Evolutionary conservation across 2,113 vertebrate species (phyloP), one percentile per base, ranked within the genome.

Genomic region (Edolisoma coerulescens): DNA sequence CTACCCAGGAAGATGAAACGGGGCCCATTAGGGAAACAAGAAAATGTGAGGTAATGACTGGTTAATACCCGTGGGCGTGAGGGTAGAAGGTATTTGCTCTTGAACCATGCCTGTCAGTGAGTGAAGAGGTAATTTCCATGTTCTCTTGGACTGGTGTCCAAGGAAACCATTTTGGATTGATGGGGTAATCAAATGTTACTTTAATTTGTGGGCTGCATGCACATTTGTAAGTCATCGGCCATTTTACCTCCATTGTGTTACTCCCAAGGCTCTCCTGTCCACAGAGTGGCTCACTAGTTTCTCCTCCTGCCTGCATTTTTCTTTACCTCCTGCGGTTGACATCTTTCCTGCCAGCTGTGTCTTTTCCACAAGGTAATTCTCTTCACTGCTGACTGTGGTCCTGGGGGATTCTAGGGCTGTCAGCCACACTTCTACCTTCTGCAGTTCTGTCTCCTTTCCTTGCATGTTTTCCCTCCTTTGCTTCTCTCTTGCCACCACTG

Each of bases 321-420:
- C 93, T 94, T 87, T 94, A 71, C 97, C 96, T 91, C 96, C 96
- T 83, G 96, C 0, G 1, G 96, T 1, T 95, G 92, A 92, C 94
- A 93, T 95, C 84, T 89, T 92, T 83, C 81, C 85, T 88, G 87
- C 94, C 95, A 97, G 94, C 97, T 96, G 95, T 75, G 94, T 90
- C 94, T 96, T 94, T 96, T 96, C 87, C 1, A 0, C 88, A 63
- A 87, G 82, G 81, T 93, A 95, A 61, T 91, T 96, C 96, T 90
- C 81, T 92, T 92, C 88, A 30, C 81, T 94, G 96, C 96, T 97
- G 96, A 96, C 90, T 93, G 89, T 3, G 27, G 49, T 97, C 97
- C 96, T 95, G 37, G 6, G 96, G 96, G 93, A 97, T 67, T 77
- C 64, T 33, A 45, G 61, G 75, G 79, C 93, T 97, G 96, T 96